Evolutionary conservation across 2,113 vertebrate species (phyloP), one percentile per base, ranked within the genome.

Genomic region (Solea senegalensis): DNA sequence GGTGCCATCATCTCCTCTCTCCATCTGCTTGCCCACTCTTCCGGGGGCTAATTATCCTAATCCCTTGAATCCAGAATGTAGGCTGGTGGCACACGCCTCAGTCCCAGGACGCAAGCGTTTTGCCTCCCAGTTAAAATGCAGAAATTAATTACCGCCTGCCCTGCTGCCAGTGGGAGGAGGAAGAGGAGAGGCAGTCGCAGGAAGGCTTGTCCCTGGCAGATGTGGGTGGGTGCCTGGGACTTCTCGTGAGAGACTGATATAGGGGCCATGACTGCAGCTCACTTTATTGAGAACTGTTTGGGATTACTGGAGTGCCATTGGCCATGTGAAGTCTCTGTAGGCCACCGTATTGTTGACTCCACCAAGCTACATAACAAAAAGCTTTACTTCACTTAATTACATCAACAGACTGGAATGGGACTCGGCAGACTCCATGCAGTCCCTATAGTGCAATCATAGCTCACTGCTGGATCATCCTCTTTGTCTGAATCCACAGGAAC

Each of bases 21-120:
- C 93, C 94, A 94, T 94, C 94, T 94, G 94, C 91, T 86, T 85
- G 86, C 72, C 78, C 85, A 78, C 83, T 93, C 93, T 93, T 90
- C 89, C 88, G 91, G 86, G 92, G 92, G 92, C 93, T 94, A 92
- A 94, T 94, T 94, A 94, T 92, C 92, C 86, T 90, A 93, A 94
- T 94, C 91, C 92, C 86, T 76, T 76, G 90, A 92, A 92, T 93
- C 87, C 89, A 84, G 87, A 82, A 89, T 83, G 91, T 84, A 85
- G 90, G 83, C 87, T 88, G 82, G 91, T 91, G 91, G 89, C 90
- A 78, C 49, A 65, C 66, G 79, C 78, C 78, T 78, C 60, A n/a
- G 68, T 93, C 92, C 92, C 93, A 88, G 88, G 90, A 92, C 59
- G 59, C 85, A 74, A 78, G 76, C 86, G 70, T 93, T 93, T 91